Evolutionary conservation across 2,113 vertebrate genomes (phyloP).

Genomic region (Nesospiza acunhae): DNA sequence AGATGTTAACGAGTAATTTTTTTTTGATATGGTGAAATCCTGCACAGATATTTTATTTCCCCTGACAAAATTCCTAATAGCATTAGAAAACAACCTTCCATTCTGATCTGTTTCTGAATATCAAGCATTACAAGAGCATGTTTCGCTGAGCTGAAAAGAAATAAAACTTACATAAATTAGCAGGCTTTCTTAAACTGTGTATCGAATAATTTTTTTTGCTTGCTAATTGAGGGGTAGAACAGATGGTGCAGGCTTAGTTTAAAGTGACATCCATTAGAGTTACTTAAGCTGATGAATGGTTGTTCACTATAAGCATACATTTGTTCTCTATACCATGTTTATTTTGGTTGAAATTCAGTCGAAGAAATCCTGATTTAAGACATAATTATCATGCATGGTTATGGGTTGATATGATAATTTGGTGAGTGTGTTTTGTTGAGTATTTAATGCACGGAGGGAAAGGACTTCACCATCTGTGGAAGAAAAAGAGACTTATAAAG

Average conservation of each 20-base stretch:
- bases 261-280: slow-evolving; percentile 59
- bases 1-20: background rate
- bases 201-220: slow-evolving; percentile 15
- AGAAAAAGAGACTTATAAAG: background rate
- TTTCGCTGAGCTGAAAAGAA: background rate
- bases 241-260: slow-evolving; percentile 67
- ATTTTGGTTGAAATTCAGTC: slow-evolving; percentile 9
- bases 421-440: background rate
- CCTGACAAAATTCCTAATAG: background rate
- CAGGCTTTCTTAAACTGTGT: slow-evolving; percentile 3
- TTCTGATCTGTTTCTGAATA: background rate
- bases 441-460: background rate
- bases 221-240: slow-evolving; percentile 58
- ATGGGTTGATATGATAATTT: slow-evolving; percentile 23
- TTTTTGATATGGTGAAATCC: background rate
- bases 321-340: slow-evolving; percentile 19
- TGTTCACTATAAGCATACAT: slow-evolving; percentile 8
- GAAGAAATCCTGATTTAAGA: slow-evolving; percentile 26
- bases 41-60: background rate
- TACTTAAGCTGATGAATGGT: slow-evolving; percentile 59
- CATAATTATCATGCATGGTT: slow-evolving; percentile 11
- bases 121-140: background rate
- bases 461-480: background rate
- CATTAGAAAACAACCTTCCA: background rate
- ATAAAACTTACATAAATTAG: slow-evolving; percentile 35